phyloP scores from a whole-genome alignment of 2,113 vertebrate species.

The Toxostoma redivivum region DNA sequence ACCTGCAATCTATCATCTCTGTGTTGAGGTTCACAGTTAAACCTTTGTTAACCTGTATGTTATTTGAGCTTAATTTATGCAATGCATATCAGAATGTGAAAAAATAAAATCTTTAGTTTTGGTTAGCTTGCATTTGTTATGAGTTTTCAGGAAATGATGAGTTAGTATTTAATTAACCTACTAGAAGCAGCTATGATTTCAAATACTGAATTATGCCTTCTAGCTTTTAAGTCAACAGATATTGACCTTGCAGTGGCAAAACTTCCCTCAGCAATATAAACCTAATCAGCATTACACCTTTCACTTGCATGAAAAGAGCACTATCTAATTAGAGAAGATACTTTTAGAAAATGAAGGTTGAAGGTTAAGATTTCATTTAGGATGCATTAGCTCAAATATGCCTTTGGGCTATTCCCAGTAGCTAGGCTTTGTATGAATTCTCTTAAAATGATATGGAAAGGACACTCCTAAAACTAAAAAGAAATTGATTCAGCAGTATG shows the following conservation, averaged over 20 bases:
- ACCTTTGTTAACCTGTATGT: constrained; percentile 57
- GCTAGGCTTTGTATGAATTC: constrained; percentile 51
- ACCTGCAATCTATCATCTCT: constrained; percentile 39
- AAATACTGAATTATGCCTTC: constrained; percentile 58
- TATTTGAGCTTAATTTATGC: background rate
- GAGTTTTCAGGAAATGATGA: constrained; percentile 56
- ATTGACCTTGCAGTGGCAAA: constrained; percentile 63
- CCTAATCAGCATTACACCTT: constrained; percentile 67
- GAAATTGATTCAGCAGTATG: constrained; percentile 58
- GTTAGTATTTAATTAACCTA: constrained; percentile 56
- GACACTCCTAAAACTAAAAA: constrained; percentile 34
- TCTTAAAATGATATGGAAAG: constrained; percentile 51
- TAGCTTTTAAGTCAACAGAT: constrained; percentile 69
- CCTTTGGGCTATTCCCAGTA: constrained; percentile 65
- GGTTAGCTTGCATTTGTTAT: constrained; percentile 46
- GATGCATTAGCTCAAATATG: constrained; percentile 68
- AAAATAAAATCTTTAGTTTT: constrained; percentile 8
- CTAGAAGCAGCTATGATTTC: constrained; percentile 57
- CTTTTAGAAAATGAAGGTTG: constrained; percentile 65
- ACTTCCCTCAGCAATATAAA: constrained; percentile 61
- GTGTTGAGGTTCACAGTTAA: background rate
- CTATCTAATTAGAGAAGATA: constrained; percentile 66
- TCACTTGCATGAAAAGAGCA: constrained; percentile 55
- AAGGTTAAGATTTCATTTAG: constrained; percentile 77
- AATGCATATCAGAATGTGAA: background rate